Base-by-base conservation (phyloP, 2,888 invertebrate genomes). In the Apantesis nais region DNA sequence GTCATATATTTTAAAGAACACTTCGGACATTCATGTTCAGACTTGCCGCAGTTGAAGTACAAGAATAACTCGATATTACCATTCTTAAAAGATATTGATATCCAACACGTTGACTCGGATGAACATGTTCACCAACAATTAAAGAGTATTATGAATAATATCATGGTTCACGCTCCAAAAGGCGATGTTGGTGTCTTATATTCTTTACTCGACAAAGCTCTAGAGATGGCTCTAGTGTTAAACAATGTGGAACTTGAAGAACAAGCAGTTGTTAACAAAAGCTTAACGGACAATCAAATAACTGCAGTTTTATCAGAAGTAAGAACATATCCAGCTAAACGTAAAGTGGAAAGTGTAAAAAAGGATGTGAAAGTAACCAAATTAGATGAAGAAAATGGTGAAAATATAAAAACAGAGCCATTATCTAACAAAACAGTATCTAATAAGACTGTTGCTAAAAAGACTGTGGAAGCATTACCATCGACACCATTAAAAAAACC, bases 1-100 rank as follows among this genome's bases (percentile, higher is more conserved):
- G 88, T 90, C 0, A 85, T 86, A 29, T 92, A 86, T 74, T 89
- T 86, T 44, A 89, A 85, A 31, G 72, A 85, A 2, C 93, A 93
- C 41, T 77, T 74, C 2, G 89, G 86, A 0, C 93, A 93, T 64
- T 25, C 5, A 0, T 74, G 69, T 8, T 37, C 73, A 0, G 63
- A 78, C 0, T 34, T 69, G 0, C 39, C 86, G 0, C 68, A 83
- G 0, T 76, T 80, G 0, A 78, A 83, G 19, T 90, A 84, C 52
- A 84, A 84, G 12, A 85, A 89, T 14, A 88, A 85, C 66, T 78
- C 78, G 0, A 83, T 90, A 16, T 83, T 85, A 0, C 71, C 84
- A 0, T 78, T 86, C 9, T 70, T 89, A 25, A 78, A 81, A 34
- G 79, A 82, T 4, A 70, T 78, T 0, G 79, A 81, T 0, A 70